Evolutionary conservation across 2,888 invertebrate species (phyloP).

Genomic region (Campopleginae sp.): DNA sequence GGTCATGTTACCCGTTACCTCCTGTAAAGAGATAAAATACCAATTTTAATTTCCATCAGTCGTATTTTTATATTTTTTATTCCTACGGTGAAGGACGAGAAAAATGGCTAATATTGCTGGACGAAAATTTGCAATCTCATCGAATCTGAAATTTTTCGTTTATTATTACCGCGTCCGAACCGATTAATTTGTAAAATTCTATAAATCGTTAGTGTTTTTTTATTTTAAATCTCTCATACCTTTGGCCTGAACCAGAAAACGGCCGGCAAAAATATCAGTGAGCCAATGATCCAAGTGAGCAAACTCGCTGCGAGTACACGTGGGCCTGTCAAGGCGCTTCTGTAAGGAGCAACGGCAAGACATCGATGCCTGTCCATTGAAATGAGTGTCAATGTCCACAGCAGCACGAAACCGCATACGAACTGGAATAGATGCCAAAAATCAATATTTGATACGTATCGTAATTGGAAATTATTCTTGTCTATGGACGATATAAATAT

Average conservation of each 20-base stretch:
- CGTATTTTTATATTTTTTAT: background rate
- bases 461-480: background rate
- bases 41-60: background rate
- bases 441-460: background rate
- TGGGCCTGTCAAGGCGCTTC: conserved; percentile 84
- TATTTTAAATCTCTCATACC: conserved; percentile 69
- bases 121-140: too few relatives aligned
- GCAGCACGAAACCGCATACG: conserved; percentile 86
- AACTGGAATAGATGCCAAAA: conserved; percentile 83
- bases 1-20: conserved; percentile 72
- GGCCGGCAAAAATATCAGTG: conserved; percentile 85
- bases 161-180: too few relatives aligned
- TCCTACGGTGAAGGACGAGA: too few relatives aligned
- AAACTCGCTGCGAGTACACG: conserved; percentile 83
- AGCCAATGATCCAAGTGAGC: conserved; percentile 85
- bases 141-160: too few relatives aligned
- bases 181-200: background rate
- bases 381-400: conserved; percentile 87
- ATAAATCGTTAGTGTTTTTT: background rate
- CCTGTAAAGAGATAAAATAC: conserved; percentile 65
- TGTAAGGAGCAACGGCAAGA: conserved; percentile 86
- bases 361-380: conserved; percentile 86
- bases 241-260: conserved; percentile 85
- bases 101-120: too few relatives aligned
- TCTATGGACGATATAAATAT: background rate